Conservation (phyloP, 1,140 invertebrate genomes). For the Lerema accius region DNA sequence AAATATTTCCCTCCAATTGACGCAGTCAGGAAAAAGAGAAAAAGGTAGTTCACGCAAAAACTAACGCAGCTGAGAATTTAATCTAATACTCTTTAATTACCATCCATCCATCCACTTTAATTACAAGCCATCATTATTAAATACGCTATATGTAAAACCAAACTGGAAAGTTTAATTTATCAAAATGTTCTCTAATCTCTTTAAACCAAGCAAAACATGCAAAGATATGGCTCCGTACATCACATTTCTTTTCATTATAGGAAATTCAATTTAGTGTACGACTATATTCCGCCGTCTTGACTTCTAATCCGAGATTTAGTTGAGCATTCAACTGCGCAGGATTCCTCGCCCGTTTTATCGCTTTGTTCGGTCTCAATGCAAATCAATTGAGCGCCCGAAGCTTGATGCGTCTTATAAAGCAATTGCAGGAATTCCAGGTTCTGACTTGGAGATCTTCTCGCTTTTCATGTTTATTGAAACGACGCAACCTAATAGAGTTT, state of each 20-base stretch:
- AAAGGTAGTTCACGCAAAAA: no score
- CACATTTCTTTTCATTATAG: conserved; percentile 37
- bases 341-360: conserved; percentile 46
- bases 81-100: no score
- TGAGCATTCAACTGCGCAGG: conserved; percentile 47
- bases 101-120: no score
- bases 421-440: conserved; percentile 40
- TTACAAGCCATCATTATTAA: no score
- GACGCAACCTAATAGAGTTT: background rate
- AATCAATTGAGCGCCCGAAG: conserved; percentile 52
- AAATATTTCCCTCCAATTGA: no score
- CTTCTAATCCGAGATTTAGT: conserved; percentile 52
- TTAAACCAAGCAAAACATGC: background rate
- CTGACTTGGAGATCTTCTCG: background rate
- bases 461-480: background rate
- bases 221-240: conserved; percentile 7
- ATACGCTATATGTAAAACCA: no score
- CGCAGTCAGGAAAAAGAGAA: no score
- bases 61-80: no score
- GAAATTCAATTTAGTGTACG: conserved; percentile 40
- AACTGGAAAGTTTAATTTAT: no score
- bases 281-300: conserved; percentile 40
- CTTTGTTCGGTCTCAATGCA: conserved; percentile 58
- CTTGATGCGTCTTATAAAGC: conserved; percentile 41
- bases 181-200: no score